phyloP scores from a whole-genome alignment of 1,140 invertebrate species.

The Uloborus diversus region DNA sequence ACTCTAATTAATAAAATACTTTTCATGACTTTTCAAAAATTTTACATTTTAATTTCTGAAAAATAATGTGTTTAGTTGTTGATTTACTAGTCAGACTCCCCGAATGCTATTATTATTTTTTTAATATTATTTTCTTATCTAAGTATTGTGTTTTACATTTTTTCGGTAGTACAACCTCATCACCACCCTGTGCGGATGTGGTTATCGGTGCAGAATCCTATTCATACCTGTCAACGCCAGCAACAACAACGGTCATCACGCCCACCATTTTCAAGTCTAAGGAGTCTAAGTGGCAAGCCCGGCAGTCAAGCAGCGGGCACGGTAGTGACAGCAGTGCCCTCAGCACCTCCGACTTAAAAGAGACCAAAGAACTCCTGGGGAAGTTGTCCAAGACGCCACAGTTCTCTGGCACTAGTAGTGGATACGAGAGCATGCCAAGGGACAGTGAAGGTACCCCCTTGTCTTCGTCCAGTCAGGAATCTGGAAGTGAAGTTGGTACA shows the following conservation, averaged over 20 bases:
- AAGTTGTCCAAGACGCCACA: constrained; percentile 70
- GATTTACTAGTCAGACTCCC: too few species aligned
- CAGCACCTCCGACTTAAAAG: constrained; percentile 18
- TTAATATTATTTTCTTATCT: too few species aligned
- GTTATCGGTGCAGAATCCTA: constrained; percentile 20
- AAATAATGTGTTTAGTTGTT: too few species aligned
- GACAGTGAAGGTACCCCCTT: constrained; percentile 75
- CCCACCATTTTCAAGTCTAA: constrained; percentile 14
- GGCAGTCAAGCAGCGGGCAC: constrained; percentile 66
- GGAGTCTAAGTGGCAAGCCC: constrained; percentile 50
- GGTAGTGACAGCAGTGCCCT: constrained; percentile 64
- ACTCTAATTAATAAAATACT: too few species aligned
- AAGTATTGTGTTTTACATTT: too few species aligned
- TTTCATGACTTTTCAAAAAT: too few species aligned
- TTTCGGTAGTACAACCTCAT: neutral
- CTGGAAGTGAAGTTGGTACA: constrained; percentile 63
- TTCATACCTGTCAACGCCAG: constrained; percentile 8
- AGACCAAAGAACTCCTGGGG: constrained; percentile 10
- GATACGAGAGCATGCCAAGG: constrained; percentile 86
- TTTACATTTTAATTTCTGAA: too few species aligned
- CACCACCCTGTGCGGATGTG: neutral
- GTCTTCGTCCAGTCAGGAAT: constrained; percentile 64
- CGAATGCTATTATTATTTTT: too few species aligned
- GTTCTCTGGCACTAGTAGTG: constrained; percentile 70
- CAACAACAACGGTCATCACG: constrained; percentile 12